Evolutionary conservation across 1,140 invertebrate genomes (phyloP), one percentile per base, ranked within the genome.

Genomic region (fruit fly (Drosophila melanogaster)): DNA sequence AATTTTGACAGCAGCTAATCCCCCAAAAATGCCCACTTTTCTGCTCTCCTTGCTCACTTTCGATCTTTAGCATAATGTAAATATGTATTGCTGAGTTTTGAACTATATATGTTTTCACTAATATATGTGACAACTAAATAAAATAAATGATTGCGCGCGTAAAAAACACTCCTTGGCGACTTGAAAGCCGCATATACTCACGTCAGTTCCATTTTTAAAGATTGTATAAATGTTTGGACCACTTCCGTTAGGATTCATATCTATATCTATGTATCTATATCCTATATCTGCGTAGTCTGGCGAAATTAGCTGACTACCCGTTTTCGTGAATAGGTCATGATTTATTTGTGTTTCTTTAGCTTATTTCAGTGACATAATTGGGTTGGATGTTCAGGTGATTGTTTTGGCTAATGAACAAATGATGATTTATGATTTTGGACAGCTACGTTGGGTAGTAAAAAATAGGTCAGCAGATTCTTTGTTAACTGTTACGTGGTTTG

Each of bases 161-260:
- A 15, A 69, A 46, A 69, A 46, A 40, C 8, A 62, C 38, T 77
- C 44, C 65, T 75, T 71, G 79, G 59, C 67, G 67, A 64, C 67
- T 44, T 49, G 41, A 54, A 59, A 69, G 47, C 44, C 55, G 14
- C 77, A 40, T 47, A 57, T 47, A 57, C 54, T 46, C 73, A 81
- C 90, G 90, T 91, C 90, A 91, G 90, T 65, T 79, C 81, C 90
- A 80, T 71, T 84, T 91, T 86, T 91, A 90, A 89, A 75, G 47
- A 64, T 60, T 54, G 61, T 61, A 59, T 77, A 73, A 81, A 87
- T 77, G 77, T 78, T 78, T 81, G 72, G 66, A 72, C 65, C 81
- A 89, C 84, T 89, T 89, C 84, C 84, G 84, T 78, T 89, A 41
- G 79, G 62, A 79, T 74, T 41, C 47, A 56, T 70, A 84, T 69